Evolutionary conservation across 1,140 invertebrate genomes (phyloP), one percentile per base, ranked within the genome.

Genomic region (Andricus grossulariae): DNA sequence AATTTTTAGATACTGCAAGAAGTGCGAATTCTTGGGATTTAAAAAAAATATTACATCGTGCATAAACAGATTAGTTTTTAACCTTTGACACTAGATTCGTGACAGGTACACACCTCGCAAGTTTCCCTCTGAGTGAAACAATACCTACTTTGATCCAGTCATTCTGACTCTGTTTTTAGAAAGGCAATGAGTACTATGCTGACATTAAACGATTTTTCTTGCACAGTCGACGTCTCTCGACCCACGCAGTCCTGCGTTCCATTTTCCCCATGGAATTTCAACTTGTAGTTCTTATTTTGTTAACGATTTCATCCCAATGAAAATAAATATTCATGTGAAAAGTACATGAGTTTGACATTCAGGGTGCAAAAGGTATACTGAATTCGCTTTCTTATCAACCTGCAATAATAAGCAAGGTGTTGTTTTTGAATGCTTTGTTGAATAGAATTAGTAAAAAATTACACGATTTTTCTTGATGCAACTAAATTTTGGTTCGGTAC

Each of bases 71-170:
- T 66, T 66, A 39, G 25, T 66, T 66, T 32, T 66, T 32, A 66
- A 66, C 25, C 60, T 66, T 39, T 66, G 25, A 66, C 60, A 32
- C 60, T 8, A 39, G 15, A 66, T 66, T 66, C 60, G 60, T 45
- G 60, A 66, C 60, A 66, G 60, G 60, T 66, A 66, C 60, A 66
- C 60, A 66, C 60, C 60, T 66, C 57, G n/a, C 25, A 39, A 45
- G 8, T 45, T 45, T 45, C 39, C 39, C 39, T 45, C 39, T 45
- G 39, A 45, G 7, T 11, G 39, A 32, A 66, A 21, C 52, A 55
- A 55, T 55, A 16, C 19, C 21, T 39, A n/a, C 60, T 66, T 25
- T 66, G 21, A 66, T 25, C 60, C 15, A 66, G 32, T 32, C 60
- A 66, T 66, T 39, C 60, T 39, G 60, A 39, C 15, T 45, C 60